Conservation (phyloP, 2,797 vertebrate species). For the Epinephelus coioides region DNA sequence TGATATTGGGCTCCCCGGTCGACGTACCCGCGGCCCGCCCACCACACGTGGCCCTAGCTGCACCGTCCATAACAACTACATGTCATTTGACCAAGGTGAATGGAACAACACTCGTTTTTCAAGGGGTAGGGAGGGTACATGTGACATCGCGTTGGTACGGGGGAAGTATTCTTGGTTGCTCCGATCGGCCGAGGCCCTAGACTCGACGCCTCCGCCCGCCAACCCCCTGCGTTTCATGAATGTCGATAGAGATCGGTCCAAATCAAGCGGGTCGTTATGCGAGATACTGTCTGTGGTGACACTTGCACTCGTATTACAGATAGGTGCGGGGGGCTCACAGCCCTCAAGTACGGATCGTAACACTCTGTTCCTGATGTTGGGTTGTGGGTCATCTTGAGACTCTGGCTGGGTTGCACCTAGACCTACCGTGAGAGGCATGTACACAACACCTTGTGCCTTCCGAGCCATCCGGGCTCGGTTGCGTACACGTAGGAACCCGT, state of each 20-base stretch:
- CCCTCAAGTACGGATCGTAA: slow-evolving; percentile 13
- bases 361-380: neutral
- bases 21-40: too few species aligned
- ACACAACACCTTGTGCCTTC: fast-evolving
- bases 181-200: neutral
- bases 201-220: neutral
- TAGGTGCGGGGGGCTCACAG: too few species aligned
- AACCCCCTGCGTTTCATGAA: neutral
- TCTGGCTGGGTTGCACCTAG: too few species aligned
- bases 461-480: neutral
- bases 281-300: too few species aligned
- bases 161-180: too few species aligned
- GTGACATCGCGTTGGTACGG: too few species aligned
- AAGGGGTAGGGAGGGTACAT: too few species aligned
- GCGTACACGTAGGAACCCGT: fast-evolving
- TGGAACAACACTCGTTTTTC: neutral
- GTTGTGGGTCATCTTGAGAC: too few species aligned
- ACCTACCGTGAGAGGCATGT: neutral
- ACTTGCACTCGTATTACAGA: too few species aligned
- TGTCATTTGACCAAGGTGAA: neutral
- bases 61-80: too few species aligned
- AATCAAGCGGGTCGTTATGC: neutral
- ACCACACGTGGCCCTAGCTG: too few species aligned
- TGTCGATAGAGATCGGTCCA: neutral
- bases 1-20: too few species aligned